Conservation (phyloP, 2,888 invertebrate species). For the Ellobium chinense region DNA sequence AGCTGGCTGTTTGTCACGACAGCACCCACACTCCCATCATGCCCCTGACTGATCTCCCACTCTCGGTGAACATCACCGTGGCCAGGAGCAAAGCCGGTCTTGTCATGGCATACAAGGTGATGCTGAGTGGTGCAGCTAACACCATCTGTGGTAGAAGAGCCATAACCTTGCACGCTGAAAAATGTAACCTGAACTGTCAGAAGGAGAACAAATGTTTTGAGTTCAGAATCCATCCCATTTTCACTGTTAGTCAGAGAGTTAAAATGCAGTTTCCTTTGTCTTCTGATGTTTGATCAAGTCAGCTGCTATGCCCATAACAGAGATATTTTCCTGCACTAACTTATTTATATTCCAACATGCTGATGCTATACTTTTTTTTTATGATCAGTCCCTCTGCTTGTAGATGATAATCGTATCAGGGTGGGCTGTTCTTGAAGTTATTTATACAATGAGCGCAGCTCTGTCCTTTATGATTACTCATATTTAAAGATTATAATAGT, state of each 20-base stretch:
- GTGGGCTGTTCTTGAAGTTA: no score
- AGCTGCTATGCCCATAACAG: no score
- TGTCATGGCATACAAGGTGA: conserved; percentile 26
- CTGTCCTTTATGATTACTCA: no score
- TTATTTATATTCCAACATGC: no score
- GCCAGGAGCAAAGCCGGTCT: neutral
- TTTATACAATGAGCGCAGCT: no score
- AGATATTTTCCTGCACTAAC: no score
- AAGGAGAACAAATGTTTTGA: neutral
- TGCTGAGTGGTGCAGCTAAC: neutral
- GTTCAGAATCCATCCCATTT: conserved; percentile 65
- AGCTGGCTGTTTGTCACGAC: conserved; percentile 64
- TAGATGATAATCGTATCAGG: no score
- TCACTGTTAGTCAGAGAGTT: conserved; percentile 75
- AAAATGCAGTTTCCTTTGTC: conserved; percentile 69
- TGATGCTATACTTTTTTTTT: no score
- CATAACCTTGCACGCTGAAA: conserved; percentile 58
- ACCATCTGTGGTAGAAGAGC: conserved; percentile 27
- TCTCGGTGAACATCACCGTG: conserved; percentile 58
- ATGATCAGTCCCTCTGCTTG: no score
- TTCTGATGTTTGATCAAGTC: conserved; percentile 36
- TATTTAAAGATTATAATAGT: no score
- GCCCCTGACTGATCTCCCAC: conserved; percentile 67
- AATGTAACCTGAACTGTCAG: conserved; percentile 5
- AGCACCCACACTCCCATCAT: conserved; percentile 66